Evolutionary conservation across 2,113 vertebrate species (phyloP), one percentile per base, ranked within the genome.

Genomic region (Saguinus imperator): DNA sequence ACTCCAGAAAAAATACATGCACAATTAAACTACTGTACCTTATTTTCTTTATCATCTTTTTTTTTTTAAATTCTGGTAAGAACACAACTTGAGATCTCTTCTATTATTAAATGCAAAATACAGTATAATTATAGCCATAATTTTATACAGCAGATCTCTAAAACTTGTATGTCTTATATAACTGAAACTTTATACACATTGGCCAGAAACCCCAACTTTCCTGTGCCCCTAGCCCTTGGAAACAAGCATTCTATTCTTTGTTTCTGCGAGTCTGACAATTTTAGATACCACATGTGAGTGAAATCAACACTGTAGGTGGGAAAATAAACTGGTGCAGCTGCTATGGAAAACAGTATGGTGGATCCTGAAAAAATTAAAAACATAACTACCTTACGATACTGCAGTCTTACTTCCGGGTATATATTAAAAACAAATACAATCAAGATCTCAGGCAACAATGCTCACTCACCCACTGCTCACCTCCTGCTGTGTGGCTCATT

Each of bases 141-240:
- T n/a, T 27, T 35, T 9, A 9, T 84, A 77, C 12, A 52, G 23
- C 14, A 87, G 48, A 87, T 29, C 21, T n/a, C 40, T 75, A 93
- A 45, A 86, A 48, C 13, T 72, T 87, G 40, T 17, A 50, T 58
- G 79, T 70, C 6, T 55, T 61, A 35, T 8, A 13, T 64, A 95
- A 76, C 5, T 68, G 40, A 76, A 96, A 32, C 29, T 89, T 75
- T 76, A 35, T 43, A 52, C 10, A 58, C 35, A 23, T 21, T 0
- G 6, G 40, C 12, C 12, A 73, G 32, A 3, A 84, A 27, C 52
- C 32, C 52, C 50, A 29, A 43, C 45, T 83, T 48, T 4, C 25
- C 17, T 45, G 5, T 40, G 5, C 5, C 7, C 32, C 7, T 1
- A 43, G 25, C 1, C 13, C 16, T 0, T 0, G 20, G 40, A 1